Base-by-base conservation (phyloP, 1,140 invertebrate species). In the Sitophilus oryzae region DNA sequence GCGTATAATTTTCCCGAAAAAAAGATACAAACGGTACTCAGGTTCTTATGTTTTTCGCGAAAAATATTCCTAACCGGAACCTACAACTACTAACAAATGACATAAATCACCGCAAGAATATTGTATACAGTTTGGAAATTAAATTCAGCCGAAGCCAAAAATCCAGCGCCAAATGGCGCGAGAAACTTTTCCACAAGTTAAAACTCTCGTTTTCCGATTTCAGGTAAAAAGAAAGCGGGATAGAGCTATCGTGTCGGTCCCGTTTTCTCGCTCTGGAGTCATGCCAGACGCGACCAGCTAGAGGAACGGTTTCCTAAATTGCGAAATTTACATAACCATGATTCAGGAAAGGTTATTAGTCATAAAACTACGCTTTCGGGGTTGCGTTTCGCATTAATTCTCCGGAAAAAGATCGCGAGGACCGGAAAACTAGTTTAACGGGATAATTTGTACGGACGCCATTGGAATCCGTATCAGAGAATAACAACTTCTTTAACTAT, bases 261-360 rank as follows among this genome's bases (percentile, higher is more conserved):
- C 25, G 25, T 30, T 11, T 11, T 30, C 25, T 30, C 25, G 25
- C 25, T 30, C 11, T 30, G 25, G 25, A 30, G 25, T 5, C 5
- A 30, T 30, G 25, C 25, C 25, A 30, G 11, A 5, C 25, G 11
- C 11, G 25, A 11, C 25, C 5, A 11, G 25, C 11, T 30, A 11
- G 5, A 30, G 11, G 5, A 11, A 11, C 25, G 25, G 25, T 30
- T 30, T 30, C 25, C 5, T 30, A 30, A 30, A 30, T 30, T 30
- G 25, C 25, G 5, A 30, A 30, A 30, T 30, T 30, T 30, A 30
- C 25, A 30, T 30, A 30, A 30, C 25, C 11, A 54, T 54, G 44
- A 54, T 54, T 54, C 52, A 54, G 52, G 36, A 40, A n/a, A 46
- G 52, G 52, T 54, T 54, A 47, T 54, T 53, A 54, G 52, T 54